Conservation (phyloP, 2,888 invertebrate species). For the Sericinus montela region DNA sequence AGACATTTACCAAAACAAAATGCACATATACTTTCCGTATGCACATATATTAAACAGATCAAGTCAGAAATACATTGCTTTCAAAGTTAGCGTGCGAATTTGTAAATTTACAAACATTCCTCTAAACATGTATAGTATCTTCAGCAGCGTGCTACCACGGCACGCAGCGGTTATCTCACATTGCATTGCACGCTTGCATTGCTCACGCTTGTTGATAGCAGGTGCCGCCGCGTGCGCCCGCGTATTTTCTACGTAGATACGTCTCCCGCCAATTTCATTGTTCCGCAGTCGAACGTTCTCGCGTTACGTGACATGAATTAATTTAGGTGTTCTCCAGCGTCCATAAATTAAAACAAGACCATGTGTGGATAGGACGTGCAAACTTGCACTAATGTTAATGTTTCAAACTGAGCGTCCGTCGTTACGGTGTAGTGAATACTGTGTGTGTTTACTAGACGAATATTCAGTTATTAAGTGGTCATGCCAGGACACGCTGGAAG, state of each 20-base stretch:
- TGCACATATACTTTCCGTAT: constrained; percentile 11
- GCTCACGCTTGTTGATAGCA: constrained; percentile 42
- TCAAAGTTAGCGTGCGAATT: constrained; percentile 49
- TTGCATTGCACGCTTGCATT: constrained; percentile 33
- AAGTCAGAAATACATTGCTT: constrained; percentile 29
- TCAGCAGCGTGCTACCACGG: constrained; percentile 28
- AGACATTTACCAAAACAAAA: background rate
- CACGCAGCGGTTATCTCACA: constrained; percentile 22
- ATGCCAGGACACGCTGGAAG: constrained; percentile 76
- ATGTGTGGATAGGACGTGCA: constrained; percentile 56
- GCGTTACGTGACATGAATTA: constrained; percentile 58
- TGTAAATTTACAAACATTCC: constrained; percentile 41
- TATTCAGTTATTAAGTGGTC: constrained; percentile 28
- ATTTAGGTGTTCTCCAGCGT: constrained; percentile 50
- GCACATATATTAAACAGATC: constrained; percentile 2
- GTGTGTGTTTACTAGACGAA: constrained; percentile 30
- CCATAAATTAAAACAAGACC: constrained; percentile 56
- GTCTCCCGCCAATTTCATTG: constrained; percentile 52
- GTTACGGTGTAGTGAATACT: constrained; percentile 41
- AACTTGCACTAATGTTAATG: constrained; percentile 58
- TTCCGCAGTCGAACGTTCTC: constrained; percentile 53
- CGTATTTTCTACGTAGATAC: constrained; percentile 32
- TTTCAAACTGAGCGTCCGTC: constrained; percentile 41
- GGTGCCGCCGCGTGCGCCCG: constrained; percentile 47
- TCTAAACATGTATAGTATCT: constrained; percentile 35